phyloP scores from a whole-genome alignment of 92 coral and sea anemone species.

The Heliopora coerulea region DNA sequence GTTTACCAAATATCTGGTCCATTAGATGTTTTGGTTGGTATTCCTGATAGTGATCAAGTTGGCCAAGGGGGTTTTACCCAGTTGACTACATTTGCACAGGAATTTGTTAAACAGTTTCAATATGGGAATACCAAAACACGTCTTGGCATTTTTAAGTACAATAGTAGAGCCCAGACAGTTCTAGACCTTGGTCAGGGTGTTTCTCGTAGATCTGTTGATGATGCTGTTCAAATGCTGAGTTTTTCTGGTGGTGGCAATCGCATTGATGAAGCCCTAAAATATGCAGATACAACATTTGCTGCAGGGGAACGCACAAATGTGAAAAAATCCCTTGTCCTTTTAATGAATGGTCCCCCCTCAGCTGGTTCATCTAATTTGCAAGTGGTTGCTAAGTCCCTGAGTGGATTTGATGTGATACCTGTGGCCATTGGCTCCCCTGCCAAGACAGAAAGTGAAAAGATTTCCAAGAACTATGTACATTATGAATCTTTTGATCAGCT shows the following conservation, averaged over 20 bases:
- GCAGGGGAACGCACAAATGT: background rate
- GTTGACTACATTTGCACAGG: conserved; percentile 14
- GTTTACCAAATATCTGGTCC: background rate
- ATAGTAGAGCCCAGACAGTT: conserved; percentile 3
- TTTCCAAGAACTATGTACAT: background rate
- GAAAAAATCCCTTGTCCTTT: conserved; percentile 6
- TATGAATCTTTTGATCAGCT: conserved; percentile 25
- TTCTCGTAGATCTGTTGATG: background rate
- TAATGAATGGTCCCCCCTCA: conserved; percentile 8
- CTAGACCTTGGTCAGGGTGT: background rate
- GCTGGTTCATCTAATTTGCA: conserved; percentile 16
- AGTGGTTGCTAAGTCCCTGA: background rate
- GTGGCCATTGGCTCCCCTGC: conserved; percentile 19
- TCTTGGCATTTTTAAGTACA: conserved; percentile 21
- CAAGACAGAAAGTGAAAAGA: background rate
- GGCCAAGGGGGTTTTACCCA: background rate
- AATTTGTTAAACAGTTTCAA: background rate
- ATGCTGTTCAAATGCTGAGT: background rate
- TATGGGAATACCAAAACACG: conserved; percentile 3
- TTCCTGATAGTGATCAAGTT: conserved; percentile 14
- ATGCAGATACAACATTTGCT: conserved; percentile 8
- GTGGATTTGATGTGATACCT: conserved; percentile 7
- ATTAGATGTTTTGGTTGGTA: conserved; percentile 17
- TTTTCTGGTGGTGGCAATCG: conserved; percentile 22
- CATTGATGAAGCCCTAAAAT: conserved; percentile 9